These are phyloP conservation scores for Torymus tubicola DNA, from an alignment of 2,888 invertebrate genomes.

Conservation along the genomic window DNA sequence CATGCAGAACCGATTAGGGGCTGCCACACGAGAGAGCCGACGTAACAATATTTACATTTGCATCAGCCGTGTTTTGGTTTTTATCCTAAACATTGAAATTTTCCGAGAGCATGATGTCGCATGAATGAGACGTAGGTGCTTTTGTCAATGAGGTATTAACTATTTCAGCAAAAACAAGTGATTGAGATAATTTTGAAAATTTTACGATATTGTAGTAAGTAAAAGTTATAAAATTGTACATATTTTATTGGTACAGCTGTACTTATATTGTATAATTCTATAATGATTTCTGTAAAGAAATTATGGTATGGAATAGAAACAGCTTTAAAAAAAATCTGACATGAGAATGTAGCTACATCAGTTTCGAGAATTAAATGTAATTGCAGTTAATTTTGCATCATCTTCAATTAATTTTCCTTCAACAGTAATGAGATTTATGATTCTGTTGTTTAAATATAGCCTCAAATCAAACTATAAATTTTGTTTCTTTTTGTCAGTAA, in stretches of 20 bases:
- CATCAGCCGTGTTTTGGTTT: constrained; percentile 25
- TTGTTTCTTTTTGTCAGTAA: neutral
- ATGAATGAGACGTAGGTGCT: too few relatives aligned
- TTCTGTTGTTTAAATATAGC: constrained; percentile 23
- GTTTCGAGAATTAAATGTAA: constrained; percentile 23
- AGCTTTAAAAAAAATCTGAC: too few relatives aligned
- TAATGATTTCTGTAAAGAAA: too few relatives aligned
- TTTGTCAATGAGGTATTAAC: too few relatives aligned
- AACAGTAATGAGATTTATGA: constrained; percentile 3
- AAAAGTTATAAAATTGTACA: neutral
- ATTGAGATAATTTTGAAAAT: too few relatives aligned
- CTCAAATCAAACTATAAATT: neutral
- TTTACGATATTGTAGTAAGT: too few relatives aligned
- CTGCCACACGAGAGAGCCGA: neutral
- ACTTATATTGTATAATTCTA: too few relatives aligned
- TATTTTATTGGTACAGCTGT: too few relatives aligned
- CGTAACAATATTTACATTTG: constrained; percentile 29
- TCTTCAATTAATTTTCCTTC: neutral
- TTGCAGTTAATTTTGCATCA: constrained; percentile 30
- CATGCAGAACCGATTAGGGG: constrained; percentile 1
- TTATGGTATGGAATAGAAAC: too few relatives aligned
- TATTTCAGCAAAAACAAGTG: too few relatives aligned
- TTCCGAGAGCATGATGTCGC: neutral
- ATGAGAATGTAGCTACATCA: neutral
- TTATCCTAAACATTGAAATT: neutral